phyloP scores from a whole-genome alignment of 1,140 invertebrate species.

The Ladona fulva region DNA sequence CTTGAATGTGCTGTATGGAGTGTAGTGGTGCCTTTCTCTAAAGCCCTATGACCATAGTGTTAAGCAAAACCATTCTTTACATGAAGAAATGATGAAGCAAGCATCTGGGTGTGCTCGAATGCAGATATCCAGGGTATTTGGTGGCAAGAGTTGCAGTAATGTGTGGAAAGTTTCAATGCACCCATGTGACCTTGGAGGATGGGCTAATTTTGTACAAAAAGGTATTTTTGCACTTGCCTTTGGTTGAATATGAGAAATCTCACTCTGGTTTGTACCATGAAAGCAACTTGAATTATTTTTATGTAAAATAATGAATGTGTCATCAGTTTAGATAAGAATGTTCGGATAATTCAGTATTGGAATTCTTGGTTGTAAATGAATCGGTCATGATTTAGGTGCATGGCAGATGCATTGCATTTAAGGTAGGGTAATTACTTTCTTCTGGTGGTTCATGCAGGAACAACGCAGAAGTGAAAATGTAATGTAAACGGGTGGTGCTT shows the following conservation, averaged over 20 bases:
- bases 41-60: neutral
- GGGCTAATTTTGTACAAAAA: slow-evolving; percentile 9
- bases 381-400: neutral
- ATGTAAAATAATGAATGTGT: neutral
- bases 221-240: slow-evolving; percentile 9
- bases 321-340: neutral
- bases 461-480: neutral
- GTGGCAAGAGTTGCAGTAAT: neutral
- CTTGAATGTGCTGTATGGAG: neutral
- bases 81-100: neutral
- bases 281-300: neutral
- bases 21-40: neutral
- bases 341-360: neutral
- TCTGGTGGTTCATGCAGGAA: too few relatives aligned
- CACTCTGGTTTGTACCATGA: slow-evolving; percentile 5
- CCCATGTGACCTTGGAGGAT: neutral
- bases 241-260: slow-evolving; percentile 1
- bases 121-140: neutral
- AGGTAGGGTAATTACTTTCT: too few relatives aligned
- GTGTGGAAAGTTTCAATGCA: neutral
- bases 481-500: neutral
- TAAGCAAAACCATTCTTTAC: neutral
- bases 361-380: neutral
- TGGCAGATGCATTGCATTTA: too few relatives aligned
- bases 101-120: neutral